Evolutionary conservation across 2,797 vertebrate species (phyloP).

Genomic region (Chanos chanos): DNA sequence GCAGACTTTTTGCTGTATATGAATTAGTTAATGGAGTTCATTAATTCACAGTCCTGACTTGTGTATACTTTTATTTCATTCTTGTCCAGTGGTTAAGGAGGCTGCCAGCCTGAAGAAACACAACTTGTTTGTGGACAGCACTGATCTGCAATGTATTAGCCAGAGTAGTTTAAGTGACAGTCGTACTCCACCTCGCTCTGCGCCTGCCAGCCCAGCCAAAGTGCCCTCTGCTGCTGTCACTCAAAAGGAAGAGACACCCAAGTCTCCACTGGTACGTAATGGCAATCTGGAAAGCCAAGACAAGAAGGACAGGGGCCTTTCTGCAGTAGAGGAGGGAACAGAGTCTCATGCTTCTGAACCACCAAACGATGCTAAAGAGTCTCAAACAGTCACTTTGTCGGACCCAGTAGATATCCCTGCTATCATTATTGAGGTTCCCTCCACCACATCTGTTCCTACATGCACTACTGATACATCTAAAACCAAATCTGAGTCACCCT

Average conservation of each 20-base stretch:
- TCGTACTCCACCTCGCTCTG: conserved; percentile 67
- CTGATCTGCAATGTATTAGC: conserved; percentile 77
- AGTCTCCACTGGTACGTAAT: conserved; percentile 22
- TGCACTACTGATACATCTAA: background rate
- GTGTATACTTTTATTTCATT: background rate
- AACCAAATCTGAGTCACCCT: background rate
- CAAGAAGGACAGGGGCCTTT: background rate
- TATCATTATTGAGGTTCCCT: background rate
- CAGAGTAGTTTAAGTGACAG: conserved; percentile 82
- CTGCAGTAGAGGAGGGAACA: conserved; percentile 4
- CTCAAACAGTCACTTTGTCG: background rate
- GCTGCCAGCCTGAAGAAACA: conserved; percentile 80
- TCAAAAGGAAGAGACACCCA: background rate
- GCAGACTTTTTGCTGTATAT: background rate
- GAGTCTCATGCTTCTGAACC: background rate
- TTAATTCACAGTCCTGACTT: background rate
- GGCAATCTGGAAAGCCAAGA: conserved; percentile 14
- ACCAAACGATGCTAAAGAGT: background rate
- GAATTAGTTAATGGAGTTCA: background rate
- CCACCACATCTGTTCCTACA: background rate
- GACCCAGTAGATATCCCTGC: background rate
- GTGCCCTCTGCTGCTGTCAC: background rate
- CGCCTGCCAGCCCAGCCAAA: conserved; percentile 69
- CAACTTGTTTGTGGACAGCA: conserved; percentile 81
- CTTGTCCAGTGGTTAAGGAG: conserved; percentile 79